Percentiles rank a stretch among this genome's conserved stretches.
These are phyloP conservation scores for Spinus pinus DNA, from an alignment of 2,797 vertebrate species.

Conservation along the genomic window DNA sequence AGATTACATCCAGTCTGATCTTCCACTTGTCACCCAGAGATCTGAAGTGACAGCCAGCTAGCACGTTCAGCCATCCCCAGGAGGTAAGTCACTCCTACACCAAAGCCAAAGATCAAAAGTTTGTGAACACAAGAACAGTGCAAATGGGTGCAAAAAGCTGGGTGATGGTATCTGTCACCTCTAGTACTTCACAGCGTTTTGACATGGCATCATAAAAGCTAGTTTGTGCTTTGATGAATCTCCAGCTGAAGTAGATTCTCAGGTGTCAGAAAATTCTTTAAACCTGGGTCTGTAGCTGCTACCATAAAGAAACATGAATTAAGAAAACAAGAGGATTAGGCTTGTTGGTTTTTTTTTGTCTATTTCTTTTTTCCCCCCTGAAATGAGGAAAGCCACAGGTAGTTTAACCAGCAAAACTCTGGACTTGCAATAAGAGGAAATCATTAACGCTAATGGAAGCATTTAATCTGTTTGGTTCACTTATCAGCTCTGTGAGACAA, in stretches of 20 bases:
- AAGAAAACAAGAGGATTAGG: background rate
- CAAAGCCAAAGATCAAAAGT: background rate
- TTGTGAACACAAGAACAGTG: background rate
- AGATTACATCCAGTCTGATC: background rate
- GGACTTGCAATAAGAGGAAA: background rate
- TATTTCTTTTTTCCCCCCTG: background rate
- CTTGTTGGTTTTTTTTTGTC: background rate
- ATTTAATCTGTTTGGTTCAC: background rate
- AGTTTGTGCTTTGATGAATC: background rate
- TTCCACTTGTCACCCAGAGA: background rate
- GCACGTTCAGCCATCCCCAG: background rate
- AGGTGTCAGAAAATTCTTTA: background rate
- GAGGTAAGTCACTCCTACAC: background rate
- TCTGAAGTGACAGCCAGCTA: background rate
- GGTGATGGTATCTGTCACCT: background rate
- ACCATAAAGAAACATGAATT: background rate
- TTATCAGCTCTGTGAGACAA: background rate
- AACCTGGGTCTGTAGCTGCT: background rate
- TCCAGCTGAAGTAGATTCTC: background rate
- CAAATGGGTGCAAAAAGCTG: background rate
- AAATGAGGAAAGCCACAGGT: background rate
- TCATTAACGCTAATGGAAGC: background rate
- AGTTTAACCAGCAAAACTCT: background rate
- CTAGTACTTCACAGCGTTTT: background rate
- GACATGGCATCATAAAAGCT: background rate